These are phyloP conservation scores for Onychostruthus taczanowskii DNA, from an alignment of 2,113 vertebrate genomes.

Conservation along the genomic window DNA sequence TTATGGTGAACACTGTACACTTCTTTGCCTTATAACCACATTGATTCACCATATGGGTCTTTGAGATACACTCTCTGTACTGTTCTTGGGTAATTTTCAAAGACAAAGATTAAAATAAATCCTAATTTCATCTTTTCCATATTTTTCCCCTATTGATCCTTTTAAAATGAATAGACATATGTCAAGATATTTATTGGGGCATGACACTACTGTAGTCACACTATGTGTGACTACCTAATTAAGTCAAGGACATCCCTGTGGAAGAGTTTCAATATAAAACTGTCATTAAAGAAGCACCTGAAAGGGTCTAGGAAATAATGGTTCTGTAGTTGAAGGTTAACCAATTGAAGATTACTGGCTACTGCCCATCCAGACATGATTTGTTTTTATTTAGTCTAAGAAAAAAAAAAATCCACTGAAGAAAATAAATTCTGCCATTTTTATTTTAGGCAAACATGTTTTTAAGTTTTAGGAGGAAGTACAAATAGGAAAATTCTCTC, in stretches of 20 bases:
- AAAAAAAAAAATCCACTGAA: background rate
- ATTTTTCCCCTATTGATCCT: accelerated
- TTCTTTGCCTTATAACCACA: background rate
- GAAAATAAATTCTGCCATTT: background rate
- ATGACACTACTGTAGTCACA: background rate
- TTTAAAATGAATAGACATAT: background rate
- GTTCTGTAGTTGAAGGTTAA: background rate
- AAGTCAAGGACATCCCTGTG: background rate
- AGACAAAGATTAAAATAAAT: background rate
- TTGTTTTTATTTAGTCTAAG: background rate
- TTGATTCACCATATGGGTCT: background rate
- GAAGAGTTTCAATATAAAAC: background rate
- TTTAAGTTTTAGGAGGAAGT: background rate
- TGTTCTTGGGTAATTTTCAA: background rate
- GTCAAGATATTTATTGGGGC: background rate
- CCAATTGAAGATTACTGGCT: background rate
- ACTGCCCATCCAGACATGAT: background rate
- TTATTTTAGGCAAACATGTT: background rate
- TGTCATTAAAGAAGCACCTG: background rate
- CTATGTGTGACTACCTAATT: background rate
- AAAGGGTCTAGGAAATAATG: background rate
- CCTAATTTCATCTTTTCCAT: background rate
- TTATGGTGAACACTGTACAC: background rate
- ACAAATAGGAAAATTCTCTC: background rate
- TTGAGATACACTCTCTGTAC: background rate